Conservation (phyloP, 2,113 vertebrate species). For the Periophthalmodon schlosseri region DNA sequence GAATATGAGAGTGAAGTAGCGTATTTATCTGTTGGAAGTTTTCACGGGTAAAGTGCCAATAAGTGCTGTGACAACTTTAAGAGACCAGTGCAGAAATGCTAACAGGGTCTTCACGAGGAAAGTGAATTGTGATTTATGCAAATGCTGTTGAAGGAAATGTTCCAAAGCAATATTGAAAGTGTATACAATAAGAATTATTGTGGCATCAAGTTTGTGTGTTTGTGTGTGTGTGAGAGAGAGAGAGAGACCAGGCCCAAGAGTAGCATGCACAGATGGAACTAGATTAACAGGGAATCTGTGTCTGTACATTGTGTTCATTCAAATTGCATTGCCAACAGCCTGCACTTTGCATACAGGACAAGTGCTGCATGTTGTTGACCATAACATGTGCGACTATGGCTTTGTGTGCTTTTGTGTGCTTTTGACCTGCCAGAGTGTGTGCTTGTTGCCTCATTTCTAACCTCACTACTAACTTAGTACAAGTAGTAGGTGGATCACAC, state of each 20-base stretch:
- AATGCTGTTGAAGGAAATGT: not conserved
- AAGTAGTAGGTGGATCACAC: not conserved
- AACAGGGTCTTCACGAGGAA: not conserved
- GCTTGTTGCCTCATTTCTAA: not conserved
- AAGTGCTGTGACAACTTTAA: conserved; percentile 9
- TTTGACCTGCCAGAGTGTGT: not conserved
- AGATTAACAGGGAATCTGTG: conserved; percentile 36
- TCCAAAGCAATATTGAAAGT: not conserved
- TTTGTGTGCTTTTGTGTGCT: not conserved
- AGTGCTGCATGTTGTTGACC: conserved; percentile 7
- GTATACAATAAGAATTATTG: not conserved
- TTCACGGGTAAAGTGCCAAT: conserved; percentile 1
- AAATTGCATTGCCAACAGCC: conserved; percentile 38
- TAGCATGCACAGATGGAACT: conserved; percentile 51
- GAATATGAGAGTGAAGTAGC: not conserved
- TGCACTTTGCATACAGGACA: conserved; percentile 40
- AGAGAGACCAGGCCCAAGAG: conserved; percentile 14
- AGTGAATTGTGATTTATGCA: not conserved
- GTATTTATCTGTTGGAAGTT: not conserved
- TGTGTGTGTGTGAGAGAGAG: not conserved
- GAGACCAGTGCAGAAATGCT: not conserved
- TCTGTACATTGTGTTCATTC: conserved; percentile 28
- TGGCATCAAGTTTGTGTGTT: not conserved
- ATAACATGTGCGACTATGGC: not conserved
- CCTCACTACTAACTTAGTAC: not conserved